Conservation (phyloP, 2,797 vertebrate genomes). For the Cyprinodon diabolis region DNA sequence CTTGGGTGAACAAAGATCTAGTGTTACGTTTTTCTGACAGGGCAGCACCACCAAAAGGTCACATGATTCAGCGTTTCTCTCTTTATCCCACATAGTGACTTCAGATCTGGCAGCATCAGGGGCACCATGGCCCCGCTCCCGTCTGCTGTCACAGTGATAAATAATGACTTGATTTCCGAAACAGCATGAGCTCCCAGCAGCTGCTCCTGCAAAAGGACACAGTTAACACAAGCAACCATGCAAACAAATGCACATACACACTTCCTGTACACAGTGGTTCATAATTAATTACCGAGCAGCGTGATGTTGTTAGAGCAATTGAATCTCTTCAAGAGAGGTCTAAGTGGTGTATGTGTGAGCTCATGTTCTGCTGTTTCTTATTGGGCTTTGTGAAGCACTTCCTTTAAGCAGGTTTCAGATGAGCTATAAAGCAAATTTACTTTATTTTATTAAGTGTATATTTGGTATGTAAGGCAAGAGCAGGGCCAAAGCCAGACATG, state of each 20-base stretch:
- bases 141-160: slow-evolving; percentile 59
- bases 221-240: slow-evolving; percentile 19
- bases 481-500: neutral
- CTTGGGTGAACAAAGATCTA: slow-evolving; percentile 26
- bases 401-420: slow-evolving; percentile 15
- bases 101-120: slow-evolving; percentile 24
- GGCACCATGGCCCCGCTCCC: slow-evolving; percentile 28
- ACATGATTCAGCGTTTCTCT: slow-evolving; percentile 57
- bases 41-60: slow-evolving; percentile 51
- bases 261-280: slow-evolving; percentile 26
- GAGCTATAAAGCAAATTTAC: slow-evolving; percentile 45
- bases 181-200: slow-evolving; percentile 56
- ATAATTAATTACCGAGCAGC: slow-evolving; percentile 54
- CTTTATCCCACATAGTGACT: slow-evolving; percentile 16
- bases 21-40: slow-evolving; percentile 60
- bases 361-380: neutral
- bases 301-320: slow-evolving; percentile 32
- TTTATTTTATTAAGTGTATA: slow-evolving; percentile 15
- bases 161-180: slow-evolving; percentile 58
- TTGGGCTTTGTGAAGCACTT: slow-evolving; percentile 33
- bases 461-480: slow-evolving; percentile 19
- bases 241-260: slow-evolving; percentile 22
- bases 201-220: slow-evolving; percentile 34
- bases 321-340: slow-evolving; percentile 37
- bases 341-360: slow-evolving; percentile 25